phyloP scores from a whole-genome alignment of 35 echinoderm and acorn worm species.

The Stichopus chloronotus region DNA sequence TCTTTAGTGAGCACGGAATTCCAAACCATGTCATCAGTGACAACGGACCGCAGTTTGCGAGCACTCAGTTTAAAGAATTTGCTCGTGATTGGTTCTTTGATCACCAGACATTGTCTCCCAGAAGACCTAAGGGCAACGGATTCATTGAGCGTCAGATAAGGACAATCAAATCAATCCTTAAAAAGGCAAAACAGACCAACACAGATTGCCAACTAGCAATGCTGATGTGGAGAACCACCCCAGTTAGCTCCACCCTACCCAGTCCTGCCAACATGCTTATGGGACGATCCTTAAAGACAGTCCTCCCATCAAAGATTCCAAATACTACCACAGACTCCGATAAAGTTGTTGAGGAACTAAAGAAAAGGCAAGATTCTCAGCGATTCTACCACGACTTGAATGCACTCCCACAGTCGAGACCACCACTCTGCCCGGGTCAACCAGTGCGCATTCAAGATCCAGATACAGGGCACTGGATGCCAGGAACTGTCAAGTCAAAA shows the following conservation, averaged over 20 bases:
- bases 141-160: conserved; percentile 21
- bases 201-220: not conserved
- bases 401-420: not conserved
- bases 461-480: conserved; percentile 11
- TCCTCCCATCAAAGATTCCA: not conserved
- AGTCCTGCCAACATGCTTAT: not conserved
- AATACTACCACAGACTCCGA: not conserved
- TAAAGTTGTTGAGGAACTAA: not conserved
- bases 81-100: conserved; percentile 27
- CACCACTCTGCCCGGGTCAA: not conserved
- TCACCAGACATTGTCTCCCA: conserved; percentile 36
- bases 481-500: not conserved
- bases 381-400: not conserved
- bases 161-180: not conserved
- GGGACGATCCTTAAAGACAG: not conserved
- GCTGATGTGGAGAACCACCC: not conserved
- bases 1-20: conserved; percentile 74
- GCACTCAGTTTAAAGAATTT: conserved; percentile 32
- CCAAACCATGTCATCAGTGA: conserved; percentile 68
- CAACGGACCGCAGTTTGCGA: conserved; percentile 67
- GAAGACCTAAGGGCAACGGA: conserved; percentile 48
- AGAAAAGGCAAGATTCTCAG: conserved; percentile 14
- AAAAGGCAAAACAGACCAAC: not conserved
- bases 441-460: not conserved
- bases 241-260: not conserved